A percentile compares a stretch with the other conserved stretches of the same genome.
These are phyloP conservation scores for Peromyscus eremicus DNA, from an alignment of 2,797 vertebrate species.

Conservation along the genomic window DNA sequence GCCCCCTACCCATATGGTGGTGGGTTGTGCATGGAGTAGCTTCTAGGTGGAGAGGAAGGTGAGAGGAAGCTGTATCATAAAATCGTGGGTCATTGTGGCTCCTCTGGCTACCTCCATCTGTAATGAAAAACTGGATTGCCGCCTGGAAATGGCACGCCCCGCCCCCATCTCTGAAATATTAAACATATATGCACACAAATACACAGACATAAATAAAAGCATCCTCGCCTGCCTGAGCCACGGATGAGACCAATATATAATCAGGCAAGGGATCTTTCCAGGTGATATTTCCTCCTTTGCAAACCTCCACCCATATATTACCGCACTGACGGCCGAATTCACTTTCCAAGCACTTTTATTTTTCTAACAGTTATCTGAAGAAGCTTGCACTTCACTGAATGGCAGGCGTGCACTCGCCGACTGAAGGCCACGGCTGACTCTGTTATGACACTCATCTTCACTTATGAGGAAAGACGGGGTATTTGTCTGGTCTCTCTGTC, in stretches of 20 bases:
- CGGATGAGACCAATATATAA: slow-evolving; percentile 52
- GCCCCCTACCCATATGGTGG: background rate
- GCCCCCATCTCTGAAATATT: slow-evolving; percentile 51
- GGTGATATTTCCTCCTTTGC: slow-evolving; percentile 48
- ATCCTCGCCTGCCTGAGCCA: background rate
- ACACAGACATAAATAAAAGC: slow-evolving; percentile 59
- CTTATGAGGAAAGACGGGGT: slow-evolving; percentile 74
- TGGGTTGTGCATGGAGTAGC: background rate
- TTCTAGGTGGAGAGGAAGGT: background rate
- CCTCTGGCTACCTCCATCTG: background rate
- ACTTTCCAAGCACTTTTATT: background rate
- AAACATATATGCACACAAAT: background rate
- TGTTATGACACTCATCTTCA: slow-evolving; percentile 83
- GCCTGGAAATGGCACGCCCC: background rate
- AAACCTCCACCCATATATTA: slow-evolving; percentile 2
- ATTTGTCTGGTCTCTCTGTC: slow-evolving; percentile 80
- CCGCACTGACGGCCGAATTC: background rate
- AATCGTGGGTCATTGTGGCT: background rate
- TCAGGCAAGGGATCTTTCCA: slow-evolving; percentile 31
- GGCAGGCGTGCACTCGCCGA: slow-evolving; percentile 57
- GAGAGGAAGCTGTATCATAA: background rate
- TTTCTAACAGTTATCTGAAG: slow-evolving; percentile 59
- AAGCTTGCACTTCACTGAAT: slow-evolving; percentile 51
- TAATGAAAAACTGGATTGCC: background rate
- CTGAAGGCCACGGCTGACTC: slow-evolving; percentile 33